These are phyloP conservation scores for Helostoma temminkii DNA, from an alignment of 2,797 vertebrate genomes.

Conservation along the genomic window DNA sequence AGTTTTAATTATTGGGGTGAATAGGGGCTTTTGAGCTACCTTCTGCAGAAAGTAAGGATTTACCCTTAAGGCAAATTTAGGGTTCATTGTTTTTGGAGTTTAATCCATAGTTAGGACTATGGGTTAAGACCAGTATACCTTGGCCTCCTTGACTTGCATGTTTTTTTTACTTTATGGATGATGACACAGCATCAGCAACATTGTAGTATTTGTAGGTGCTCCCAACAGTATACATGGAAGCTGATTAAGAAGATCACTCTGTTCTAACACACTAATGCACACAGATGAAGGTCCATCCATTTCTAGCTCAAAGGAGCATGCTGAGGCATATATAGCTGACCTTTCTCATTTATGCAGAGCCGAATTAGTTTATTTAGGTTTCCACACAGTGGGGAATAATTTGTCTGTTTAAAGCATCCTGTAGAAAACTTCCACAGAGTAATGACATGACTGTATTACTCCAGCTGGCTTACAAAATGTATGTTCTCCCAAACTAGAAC, in stretches of 20 bases:
- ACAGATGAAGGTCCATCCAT: constrained; percentile 11
- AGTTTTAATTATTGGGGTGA: no score
- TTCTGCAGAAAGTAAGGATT: no score
- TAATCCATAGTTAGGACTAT: neutral
- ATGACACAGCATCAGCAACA: neutral
- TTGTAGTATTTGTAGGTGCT: neutral
- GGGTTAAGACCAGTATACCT: no score
- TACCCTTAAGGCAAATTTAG: neutral
- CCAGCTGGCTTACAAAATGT: constrained; percentile 15
- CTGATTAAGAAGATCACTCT: neutral
- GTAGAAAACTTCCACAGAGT: constrained; percentile 17
- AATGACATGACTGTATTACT: constrained; percentile 10
- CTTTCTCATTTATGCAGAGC: constrained; percentile 14
- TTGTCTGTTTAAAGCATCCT: neutral
- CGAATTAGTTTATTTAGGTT: constrained; percentile 28
- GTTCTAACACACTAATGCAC: neutral
- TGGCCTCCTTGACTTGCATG: no score
- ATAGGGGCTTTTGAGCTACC: no score
- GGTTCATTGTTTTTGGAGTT: neutral
- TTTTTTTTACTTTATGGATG: no score
- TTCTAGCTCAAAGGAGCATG: neutral
- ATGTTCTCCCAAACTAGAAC: constrained; percentile 84
- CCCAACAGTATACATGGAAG: neutral
- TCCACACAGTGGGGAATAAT: constrained; percentile 7
- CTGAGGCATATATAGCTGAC: constrained; percentile 18